Evolutionary conservation across 2,113 vertebrate species (phyloP).

Genomic region (Sorex araneus): DNA sequence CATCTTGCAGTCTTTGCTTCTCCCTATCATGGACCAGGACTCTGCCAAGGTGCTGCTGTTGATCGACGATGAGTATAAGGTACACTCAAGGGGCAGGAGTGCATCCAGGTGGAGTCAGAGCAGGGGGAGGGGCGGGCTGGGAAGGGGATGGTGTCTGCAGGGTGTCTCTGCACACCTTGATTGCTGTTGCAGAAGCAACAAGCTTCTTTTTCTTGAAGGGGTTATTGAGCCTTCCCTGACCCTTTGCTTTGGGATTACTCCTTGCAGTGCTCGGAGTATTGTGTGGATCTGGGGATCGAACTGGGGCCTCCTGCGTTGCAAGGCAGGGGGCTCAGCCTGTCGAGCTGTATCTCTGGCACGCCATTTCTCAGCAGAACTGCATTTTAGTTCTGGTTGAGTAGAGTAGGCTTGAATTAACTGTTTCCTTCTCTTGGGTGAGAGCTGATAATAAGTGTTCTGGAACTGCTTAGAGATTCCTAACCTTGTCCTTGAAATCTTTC

Average conservation of each 20-base stretch:
- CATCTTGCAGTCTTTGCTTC: constrained; percentile 94
- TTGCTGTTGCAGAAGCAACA: no score
- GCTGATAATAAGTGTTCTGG: neutral
- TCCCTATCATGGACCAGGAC: constrained; percentile 98
- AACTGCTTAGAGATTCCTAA: neutral
- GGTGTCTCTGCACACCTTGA: no score
- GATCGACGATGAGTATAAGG: constrained; percentile 97
- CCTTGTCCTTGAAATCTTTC: neutral
- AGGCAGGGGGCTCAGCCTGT: neutral
- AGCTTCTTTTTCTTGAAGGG: no score
- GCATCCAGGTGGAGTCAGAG: rapidly evolving
- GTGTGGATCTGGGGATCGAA: neutral
- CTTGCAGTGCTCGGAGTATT: neutral
- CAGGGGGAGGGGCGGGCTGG: neutral
- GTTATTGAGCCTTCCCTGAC: neutral
- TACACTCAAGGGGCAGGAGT: constrained; percentile 67
- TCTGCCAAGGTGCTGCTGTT: constrained; percentile 97
- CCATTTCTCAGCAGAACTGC: neutral
- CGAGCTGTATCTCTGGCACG: no score
- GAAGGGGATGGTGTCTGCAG: neutral
- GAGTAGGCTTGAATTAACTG: neutral
- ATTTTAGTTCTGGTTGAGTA: neutral
- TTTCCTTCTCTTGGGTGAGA: constrained; percentile 10
- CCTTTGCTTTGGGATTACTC: neutral
- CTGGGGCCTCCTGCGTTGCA: neutral